Conservation (phyloP, 2,797 vertebrate genomes). For the Syncerus caffer region DNA sequence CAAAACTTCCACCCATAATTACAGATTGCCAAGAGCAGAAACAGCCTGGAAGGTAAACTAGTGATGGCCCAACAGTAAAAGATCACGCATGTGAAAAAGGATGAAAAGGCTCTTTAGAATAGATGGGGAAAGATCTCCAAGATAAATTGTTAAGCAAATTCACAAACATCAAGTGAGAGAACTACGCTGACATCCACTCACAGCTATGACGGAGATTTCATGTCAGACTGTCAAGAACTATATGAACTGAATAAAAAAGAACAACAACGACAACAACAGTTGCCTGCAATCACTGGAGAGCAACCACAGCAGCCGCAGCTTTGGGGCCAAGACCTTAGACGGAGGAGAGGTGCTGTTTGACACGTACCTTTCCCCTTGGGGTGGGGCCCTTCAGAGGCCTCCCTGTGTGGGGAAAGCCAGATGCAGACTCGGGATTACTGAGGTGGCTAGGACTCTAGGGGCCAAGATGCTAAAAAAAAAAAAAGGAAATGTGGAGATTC, state of each 20-base stretch:
- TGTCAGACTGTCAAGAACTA: neutral
- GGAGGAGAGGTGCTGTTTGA: neutral
- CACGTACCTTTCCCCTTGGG: neutral
- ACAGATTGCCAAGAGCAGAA: neutral
- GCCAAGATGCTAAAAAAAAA: neutral
- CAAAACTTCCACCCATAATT: neutral
- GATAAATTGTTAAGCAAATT: neutral
- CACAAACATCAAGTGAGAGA: neutral
- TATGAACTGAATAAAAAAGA: neutral
- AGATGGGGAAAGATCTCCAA: neutral
- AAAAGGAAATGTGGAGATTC: neutral
- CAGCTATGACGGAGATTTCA: neutral
- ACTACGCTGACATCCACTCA: neutral
- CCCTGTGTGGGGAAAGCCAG: neutral
- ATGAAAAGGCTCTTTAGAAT: neutral
- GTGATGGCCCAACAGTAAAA: neutral
- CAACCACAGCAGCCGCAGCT: neutral
- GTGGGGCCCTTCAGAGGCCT: neutral
- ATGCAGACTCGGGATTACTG: too few species aligned
- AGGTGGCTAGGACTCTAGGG: neutral
- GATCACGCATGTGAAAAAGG: neutral
- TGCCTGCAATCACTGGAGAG: neutral
- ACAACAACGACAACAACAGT: neutral
- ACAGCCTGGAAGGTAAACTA: neutral
- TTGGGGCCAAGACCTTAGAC: neutral